These are phyloP conservation scores for Sminthurides bifidus DNA, from an alignment of 1,140 invertebrate genomes.

Conservation along the genomic window DNA sequence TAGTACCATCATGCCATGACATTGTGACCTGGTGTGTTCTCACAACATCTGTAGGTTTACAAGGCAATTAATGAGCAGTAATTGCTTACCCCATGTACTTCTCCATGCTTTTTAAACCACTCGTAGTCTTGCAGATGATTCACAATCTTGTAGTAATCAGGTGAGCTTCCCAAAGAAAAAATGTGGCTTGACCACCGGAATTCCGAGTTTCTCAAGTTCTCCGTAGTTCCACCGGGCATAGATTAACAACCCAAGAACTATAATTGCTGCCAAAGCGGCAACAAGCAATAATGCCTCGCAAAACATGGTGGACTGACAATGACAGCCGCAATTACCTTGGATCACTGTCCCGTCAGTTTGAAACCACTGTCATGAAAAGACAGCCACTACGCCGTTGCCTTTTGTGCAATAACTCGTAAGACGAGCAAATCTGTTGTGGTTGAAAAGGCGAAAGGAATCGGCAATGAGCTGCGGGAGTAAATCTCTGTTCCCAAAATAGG, in stretches of 20 bases:
- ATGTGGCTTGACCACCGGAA: constrained; percentile 20
- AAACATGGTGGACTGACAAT: too few relatives aligned
- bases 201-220: constrained; percentile 16
- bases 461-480: too few relatives aligned
- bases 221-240: constrained; percentile 25
- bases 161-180: constrained; percentile 16
- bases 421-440: too few relatives aligned
- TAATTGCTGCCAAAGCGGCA: too few relatives aligned
- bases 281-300: too few relatives aligned
- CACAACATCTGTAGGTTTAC: neutral
- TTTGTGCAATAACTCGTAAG: too few relatives aligned
- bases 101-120: constrained; percentile 16
- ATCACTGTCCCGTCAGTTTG: too few relatives aligned
- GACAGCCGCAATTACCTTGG: too few relatives aligned
- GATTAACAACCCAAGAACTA: neutral
- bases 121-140: constrained; percentile 10
- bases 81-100: constrained; percentile 18
- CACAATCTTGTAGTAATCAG: constrained; percentile 9
- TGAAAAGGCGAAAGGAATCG: too few relatives aligned
- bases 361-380: too few relatives aligned
- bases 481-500: too few relatives aligned
- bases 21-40: neutral
- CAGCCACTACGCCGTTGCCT: too few relatives aligned
- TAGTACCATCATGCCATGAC: neutral
- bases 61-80: neutral